These are phyloP conservation scores for Macrosoma leucophasiata DNA, from an alignment of 2,888 invertebrate species.

Conservation along the genomic window DNA sequence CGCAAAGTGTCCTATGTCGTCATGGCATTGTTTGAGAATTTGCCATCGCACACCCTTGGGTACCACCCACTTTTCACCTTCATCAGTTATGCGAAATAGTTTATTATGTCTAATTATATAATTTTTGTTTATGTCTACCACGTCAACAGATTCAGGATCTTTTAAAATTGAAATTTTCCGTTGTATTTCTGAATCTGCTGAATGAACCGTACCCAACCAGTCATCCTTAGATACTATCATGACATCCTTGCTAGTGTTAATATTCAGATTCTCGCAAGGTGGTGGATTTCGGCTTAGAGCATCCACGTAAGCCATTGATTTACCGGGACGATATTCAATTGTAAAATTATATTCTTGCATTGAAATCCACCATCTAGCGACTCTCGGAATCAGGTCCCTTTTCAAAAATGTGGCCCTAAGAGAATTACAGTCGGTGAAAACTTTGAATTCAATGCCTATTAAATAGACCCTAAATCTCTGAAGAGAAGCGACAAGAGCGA, in stretches of 20 bases:
- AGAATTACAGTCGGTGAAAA: constrained; percentile 36
- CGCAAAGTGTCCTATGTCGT: constrained; percentile 20
- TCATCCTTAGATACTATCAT: too few relatives aligned
- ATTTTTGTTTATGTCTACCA: constrained; percentile 16
- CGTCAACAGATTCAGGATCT: constrained; percentile 9
- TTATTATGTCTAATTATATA: constrained; percentile 11
- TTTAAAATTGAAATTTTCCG: constrained; percentile 17
- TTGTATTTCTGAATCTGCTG: constrained; percentile 19
- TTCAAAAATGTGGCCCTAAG: constrained; percentile 31
- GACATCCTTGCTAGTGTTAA: too few relatives aligned
- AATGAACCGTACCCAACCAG: constrained; percentile 21
- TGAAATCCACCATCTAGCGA: constrained; percentile 34
- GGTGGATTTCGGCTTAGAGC: constrained; percentile 31
- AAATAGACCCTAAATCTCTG: constrained; percentile 36
- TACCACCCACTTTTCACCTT: constrained; percentile 16
- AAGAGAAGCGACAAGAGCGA: constrained; percentile 36
- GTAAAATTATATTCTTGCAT: constrained; percentile 33
- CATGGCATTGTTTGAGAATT: constrained; percentile 17
- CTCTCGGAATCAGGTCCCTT: constrained; percentile 30
- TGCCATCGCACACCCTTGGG: constrained; percentile 22
- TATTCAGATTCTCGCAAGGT: constrained; percentile 1
- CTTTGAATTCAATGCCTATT: constrained; percentile 23
- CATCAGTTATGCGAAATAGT: constrained; percentile 11
- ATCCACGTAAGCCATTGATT: constrained; percentile 35
- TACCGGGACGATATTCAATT: constrained; percentile 25